Evolutionary conservation across 2,797 vertebrate genomes (phyloP).

Genomic region (Cheirogaleus major): DNA sequence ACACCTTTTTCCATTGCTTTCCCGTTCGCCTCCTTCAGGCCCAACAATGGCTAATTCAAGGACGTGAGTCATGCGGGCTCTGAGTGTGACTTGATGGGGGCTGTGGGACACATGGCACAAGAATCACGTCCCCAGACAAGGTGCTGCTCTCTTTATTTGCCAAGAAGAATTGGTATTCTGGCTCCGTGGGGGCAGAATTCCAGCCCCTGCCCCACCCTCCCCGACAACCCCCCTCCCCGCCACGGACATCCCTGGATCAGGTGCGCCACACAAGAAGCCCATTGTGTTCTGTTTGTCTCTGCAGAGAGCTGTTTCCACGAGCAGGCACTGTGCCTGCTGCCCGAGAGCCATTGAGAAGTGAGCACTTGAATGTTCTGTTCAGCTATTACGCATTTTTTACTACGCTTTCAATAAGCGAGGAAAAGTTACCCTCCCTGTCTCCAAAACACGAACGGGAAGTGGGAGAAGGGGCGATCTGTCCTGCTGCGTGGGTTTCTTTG

Average conservation of each 20-base stretch:
- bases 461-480: not conserved
- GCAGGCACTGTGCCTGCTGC: not conserved
- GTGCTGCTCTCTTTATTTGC: not conserved
- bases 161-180: not conserved
- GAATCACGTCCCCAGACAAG: not conserved
- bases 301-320: not conserved
- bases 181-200: not conserved
- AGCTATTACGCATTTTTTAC: not conserved
- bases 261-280: not conserved
- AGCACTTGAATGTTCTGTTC: slow-evolving; percentile 28
- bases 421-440: not conserved
- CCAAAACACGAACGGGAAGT: not conserved
- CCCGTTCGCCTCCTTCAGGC: not conserved
- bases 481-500: fast-evolving
- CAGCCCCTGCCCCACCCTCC: not conserved
- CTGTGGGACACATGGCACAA: not conserved
- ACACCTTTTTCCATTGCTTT: not conserved
- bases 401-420: not conserved
- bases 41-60: slow-evolving; percentile 40
- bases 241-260: fast-evolving
- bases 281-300: not conserved
- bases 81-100: not conserved
- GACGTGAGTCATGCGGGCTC: slow-evolving; percentile 20
- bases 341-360: not conserved
- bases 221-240: not conserved